Base-by-base conservation (phyloP, 2,113 vertebrate species). In the Nyctereutes procyonoides region DNA sequence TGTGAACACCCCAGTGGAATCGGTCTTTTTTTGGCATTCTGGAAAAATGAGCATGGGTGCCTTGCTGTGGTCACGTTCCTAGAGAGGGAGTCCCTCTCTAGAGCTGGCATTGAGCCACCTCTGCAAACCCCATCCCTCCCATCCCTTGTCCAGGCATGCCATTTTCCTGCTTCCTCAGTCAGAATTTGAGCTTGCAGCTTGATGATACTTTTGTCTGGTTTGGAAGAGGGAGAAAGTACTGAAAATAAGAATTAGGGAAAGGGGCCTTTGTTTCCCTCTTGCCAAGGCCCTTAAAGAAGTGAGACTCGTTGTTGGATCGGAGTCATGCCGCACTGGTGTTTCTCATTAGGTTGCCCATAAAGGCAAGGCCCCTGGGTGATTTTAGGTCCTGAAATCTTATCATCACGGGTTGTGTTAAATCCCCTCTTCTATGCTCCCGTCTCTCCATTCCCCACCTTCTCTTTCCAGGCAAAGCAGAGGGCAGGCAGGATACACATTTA, bases 1-100 rank as follows among this genome's bases (percentile, higher is more conserved):
- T 14, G 19, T 87, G 73, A 92, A 88, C 2, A 79, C 73, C 71
- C 73, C 67, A 65, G 74, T 32, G 89, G 89, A 96, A 62, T 13
- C 81, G 84, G 74, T 79, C 83, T 96, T 81, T 28, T 32, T 32
- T 38, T 71, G 53, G n/a, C 0, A 0, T 81, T 92, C 62, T 84
- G 94, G 84, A 88, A 96, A 81, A 65, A 51, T 69, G 92, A 35
- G 56, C 69, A n/a, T 11, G 58, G 55, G 63, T n/a, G 67, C 74
- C 71, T 74, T 48, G 83, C 69, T 30, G 43, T 71, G 1, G 76
- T 82, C 80, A 77, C 11, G 12, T 73, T 95, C 63, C 71, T 65
- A 63, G 77, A 0, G 48, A 53, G 26, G 16, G 56, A 43, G 51
- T 14, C 14, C 11, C 12, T 86, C 56, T 65, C 58, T 14, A 14